Evolutionary conservation across 2,797 vertebrate genomes (phyloP).

Genomic region (Macroramphosus scolopax): DNA sequence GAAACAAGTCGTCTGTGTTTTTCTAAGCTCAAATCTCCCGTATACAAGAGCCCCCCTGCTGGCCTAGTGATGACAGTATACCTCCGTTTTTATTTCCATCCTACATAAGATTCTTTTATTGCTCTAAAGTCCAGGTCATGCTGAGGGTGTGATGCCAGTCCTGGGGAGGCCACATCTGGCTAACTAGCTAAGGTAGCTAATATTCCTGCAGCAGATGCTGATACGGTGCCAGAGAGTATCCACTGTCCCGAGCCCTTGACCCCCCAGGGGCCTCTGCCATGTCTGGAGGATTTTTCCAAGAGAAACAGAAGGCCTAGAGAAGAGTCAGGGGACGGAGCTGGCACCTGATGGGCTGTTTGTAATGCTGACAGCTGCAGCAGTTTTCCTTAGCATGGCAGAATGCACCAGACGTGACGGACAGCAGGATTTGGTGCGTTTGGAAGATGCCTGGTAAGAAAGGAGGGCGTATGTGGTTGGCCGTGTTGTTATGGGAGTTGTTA

Average conservation of each 20-base stretch:
- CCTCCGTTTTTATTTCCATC: constrained; percentile 43
- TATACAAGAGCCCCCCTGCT: constrained; percentile 26
- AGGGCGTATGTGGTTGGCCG: constrained; percentile 11
- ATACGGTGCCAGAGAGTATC: constrained; percentile 29
- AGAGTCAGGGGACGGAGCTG: constrained; percentile 32
- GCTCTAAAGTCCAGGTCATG: constrained; percentile 35
- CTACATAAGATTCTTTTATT: constrained; percentile 46
- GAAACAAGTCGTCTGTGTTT: constrained; percentile 13
- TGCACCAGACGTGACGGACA: constrained; percentile 31
- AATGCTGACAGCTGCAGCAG: constrained; percentile 47
- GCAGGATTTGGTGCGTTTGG: constrained; percentile 9
- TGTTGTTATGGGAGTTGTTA: constrained; percentile 61
- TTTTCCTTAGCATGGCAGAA: constrained; percentile 53
- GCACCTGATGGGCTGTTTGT: constrained; percentile 47
- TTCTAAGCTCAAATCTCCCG: constrained; percentile 9
- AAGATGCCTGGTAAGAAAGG: constrained; percentile 11
- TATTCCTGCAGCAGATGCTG: constrained; percentile 20
- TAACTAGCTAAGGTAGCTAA: constrained; percentile 23
- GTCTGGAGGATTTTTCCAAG: constrained; percentile 44
- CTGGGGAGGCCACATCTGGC: constrained; percentile 18
- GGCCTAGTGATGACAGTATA: constrained; percentile 32
- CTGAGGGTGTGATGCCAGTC: constrained; percentile 42
- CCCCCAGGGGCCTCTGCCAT: constrained; percentile 38
- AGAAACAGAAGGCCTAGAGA: constrained; percentile 45
- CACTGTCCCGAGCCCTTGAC: constrained; percentile 28